Percentiles rank a stretch among this genome's conserved stretches.
Conservation (phyloP, 2,113 vertebrate species). For the Lophius piscatorius region DNA sequence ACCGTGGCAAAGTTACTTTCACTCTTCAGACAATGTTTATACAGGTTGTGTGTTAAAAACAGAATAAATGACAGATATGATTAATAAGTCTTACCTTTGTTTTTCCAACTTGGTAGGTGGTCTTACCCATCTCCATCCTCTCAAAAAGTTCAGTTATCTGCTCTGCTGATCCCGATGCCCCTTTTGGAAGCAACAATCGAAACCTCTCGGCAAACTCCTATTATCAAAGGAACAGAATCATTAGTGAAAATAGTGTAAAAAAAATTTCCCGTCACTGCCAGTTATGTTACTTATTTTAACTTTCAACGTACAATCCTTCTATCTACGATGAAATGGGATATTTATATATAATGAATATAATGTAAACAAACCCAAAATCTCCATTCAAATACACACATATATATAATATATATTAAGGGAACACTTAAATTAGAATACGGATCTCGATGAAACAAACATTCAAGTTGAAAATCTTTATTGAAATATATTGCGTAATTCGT, state of each 20-base stretch:
- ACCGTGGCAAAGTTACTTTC: background rate
- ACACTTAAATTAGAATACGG: no score
- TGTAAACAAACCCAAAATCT: no score
- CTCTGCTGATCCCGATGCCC: slow-evolving; percentile 76
- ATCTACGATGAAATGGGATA: no score
- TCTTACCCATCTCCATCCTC: slow-evolving; percentile 79
- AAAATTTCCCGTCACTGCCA: no score
- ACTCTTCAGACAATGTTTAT: background rate
- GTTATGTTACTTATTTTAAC: no score
- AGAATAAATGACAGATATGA: background rate
- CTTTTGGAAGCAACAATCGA: slow-evolving; percentile 88
- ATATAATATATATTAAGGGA: no score
- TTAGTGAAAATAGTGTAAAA: background rate
- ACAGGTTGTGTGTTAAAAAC: background rate
- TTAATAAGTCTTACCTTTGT: slow-evolving; percentile 83
- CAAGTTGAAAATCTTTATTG: no score
- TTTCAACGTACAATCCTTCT: no score
- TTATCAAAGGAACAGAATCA: slow-evolving; percentile 11
- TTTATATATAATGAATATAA: no score
- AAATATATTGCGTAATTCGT: no score
- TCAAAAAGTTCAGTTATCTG: slow-evolving; percentile 85
- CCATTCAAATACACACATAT: no score
- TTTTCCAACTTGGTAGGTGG: slow-evolving; percentile 90
- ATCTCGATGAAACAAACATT: no score
- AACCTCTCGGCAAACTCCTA: slow-evolving; percentile 90